These are phyloP conservation scores for Zaprionus vittiger DNA, from an alignment of 1,140 invertebrate species.

Conservation along the genomic window DNA sequence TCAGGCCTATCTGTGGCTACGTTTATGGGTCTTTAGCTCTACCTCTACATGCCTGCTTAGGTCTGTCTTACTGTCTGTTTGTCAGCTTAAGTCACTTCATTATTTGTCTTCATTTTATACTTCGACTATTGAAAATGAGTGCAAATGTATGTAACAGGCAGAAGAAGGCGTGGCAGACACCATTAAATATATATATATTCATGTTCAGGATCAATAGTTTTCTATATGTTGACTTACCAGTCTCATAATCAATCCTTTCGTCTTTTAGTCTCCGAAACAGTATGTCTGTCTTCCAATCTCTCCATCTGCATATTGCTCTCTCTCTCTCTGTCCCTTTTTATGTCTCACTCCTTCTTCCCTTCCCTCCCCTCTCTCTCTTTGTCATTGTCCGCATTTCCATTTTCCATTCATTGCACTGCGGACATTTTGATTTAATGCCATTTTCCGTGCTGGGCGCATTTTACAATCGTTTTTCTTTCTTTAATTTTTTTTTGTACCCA, in stretches of 20 bases:
- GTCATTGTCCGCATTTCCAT: constrained; percentile 1
- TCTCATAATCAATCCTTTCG: neutral
- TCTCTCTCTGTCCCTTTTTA: neutral
- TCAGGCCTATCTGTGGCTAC: no score
- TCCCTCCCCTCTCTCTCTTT: neutral
- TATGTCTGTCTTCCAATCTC: no score
- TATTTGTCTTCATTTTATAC: no score
- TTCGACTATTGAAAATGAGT: no score
- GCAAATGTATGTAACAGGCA: no score
- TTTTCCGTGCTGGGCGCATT: constrained; percentile 17
- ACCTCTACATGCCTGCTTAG: neutral
- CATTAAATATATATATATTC: no score
- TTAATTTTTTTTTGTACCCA: neutral
- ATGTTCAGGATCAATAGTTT: no score
- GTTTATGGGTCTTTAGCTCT: no score
- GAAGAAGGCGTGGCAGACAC: no score
- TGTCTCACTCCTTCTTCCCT: neutral
- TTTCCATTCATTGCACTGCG: constrained; percentile 15
- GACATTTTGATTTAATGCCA: constrained; percentile 29
- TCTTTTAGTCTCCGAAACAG: neutral
- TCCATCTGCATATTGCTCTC: neutral
- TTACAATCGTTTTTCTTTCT: constrained; percentile 5
- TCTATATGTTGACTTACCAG: neutral
- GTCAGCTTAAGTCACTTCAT: no score
- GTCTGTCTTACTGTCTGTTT: neutral